Conservation (phyloP, 1,140 invertebrate species). For the Trissolcus basalis region DNA sequence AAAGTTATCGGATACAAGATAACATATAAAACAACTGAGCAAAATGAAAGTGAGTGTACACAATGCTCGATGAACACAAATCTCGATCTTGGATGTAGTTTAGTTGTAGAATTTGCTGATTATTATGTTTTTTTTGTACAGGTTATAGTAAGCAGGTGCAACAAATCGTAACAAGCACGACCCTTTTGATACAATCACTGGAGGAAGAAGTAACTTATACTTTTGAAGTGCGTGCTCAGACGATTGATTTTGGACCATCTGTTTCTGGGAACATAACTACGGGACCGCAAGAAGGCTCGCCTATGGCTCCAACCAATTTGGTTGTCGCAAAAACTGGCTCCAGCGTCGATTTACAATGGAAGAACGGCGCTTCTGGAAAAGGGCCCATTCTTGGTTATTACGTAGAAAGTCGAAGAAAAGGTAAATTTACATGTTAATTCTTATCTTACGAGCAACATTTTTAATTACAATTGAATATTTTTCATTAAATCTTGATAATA, state of each 20-base stretch:
- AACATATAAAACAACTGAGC: conserved; percentile 94
- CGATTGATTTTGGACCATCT: conserved; percentile 88
- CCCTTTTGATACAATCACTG: conserved; percentile 87
- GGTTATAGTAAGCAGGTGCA: conserved; percentile 95
- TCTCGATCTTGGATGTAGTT: too few species aligned
- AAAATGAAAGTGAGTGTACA: conserved; percentile 92
- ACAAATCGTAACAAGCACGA: conserved; percentile 90
- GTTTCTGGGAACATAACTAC: conserved; percentile 90
- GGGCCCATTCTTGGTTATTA: conserved; percentile 94
- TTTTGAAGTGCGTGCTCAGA: conserved; percentile 93
- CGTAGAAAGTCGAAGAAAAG: conserved; percentile 91
- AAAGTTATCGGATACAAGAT: conserved; percentile 93
- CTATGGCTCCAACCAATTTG: conserved; percentile 85
- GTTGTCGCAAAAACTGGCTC: conserved; percentile 86
- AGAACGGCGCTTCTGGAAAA: conserved; percentile 89
- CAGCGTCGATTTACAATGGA: conserved; percentile 90
- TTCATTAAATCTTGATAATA: too few species aligned
- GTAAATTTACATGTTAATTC: too few species aligned
- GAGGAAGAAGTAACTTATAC: conserved; percentile 95
- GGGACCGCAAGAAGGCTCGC: conserved; percentile 95
- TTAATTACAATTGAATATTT: too few species aligned
- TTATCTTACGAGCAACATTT: too few species aligned
- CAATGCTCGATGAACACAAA: too few species aligned
- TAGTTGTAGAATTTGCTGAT: too few species aligned
- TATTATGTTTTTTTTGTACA: conserved; percentile 72